phyloP scores from a whole-genome alignment of 2,797 vertebrate genomes.

The Cheirogaleus major region DNA sequence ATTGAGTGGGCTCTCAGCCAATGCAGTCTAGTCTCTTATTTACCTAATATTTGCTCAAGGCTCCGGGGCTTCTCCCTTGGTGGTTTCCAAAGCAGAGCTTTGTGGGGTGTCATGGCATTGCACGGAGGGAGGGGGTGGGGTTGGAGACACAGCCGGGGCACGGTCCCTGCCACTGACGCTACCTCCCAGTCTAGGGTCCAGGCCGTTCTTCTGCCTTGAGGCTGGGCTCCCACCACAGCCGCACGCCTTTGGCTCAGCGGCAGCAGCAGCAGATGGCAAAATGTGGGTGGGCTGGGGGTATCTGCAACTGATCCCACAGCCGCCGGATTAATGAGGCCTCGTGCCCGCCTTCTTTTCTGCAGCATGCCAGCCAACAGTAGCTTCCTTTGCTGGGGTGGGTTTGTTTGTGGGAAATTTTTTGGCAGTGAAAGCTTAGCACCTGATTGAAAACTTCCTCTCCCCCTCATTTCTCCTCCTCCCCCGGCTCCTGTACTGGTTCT shows the following conservation, averaged over 20 bases:
- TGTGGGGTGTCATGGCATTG: fast-evolving
- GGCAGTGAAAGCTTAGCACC: constrained; percentile 66
- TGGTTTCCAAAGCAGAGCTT: background rate
- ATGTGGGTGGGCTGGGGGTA: constrained; percentile 91
- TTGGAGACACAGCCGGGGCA: background rate
- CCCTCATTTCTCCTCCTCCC: background rate
- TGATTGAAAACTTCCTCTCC: constrained; percentile 71
- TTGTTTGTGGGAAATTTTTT: constrained; percentile 70
- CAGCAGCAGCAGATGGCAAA: constrained; percentile 93
- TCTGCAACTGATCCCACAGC: constrained; percentile 89
- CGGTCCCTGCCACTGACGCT: background rate
- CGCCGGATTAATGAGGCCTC: constrained; percentile 75
- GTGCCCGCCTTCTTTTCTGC: constrained; percentile 62
- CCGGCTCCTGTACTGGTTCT: background rate
- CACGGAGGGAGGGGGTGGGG: background rate
- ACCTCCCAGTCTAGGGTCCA: background rate
- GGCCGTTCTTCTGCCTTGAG: background rate
- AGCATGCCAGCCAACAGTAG: constrained; percentile 59
- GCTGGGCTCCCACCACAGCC: constrained; percentile 28
- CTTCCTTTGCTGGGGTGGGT: constrained; percentile 71
- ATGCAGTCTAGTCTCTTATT: background rate
- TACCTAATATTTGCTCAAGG: background rate
- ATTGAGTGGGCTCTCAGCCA: background rate
- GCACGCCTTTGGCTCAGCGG: background rate
- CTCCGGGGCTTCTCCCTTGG: background rate